Evolutionary conservation across 1,140 invertebrate genomes (phyloP), one percentile per base, ranked within the genome.

Genomic region (Plectus sambesii): DNA sequence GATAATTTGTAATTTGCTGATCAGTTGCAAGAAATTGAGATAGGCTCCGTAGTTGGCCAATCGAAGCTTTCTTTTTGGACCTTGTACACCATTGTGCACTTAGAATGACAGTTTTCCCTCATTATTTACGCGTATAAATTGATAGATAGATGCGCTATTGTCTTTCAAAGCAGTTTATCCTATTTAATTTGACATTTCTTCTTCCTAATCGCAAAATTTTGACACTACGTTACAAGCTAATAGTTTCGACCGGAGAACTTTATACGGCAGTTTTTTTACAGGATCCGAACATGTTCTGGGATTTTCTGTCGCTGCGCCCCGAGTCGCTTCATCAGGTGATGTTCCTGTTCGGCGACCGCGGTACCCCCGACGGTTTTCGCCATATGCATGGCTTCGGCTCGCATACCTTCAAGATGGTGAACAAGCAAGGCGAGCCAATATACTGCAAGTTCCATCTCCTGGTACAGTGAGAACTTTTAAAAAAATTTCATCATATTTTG

Each of bases 341-440:
- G 67, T 82, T 90, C 66, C 68, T 92, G 50, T 92, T 92, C 65
- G 77, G 81, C 22, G 88, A 94, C 72, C 79, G 87, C 60, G 90
- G 89, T 30, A 89, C 84, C 51, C 89, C 90, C 12, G 84, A 90
- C 69, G 86, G 87, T n/a, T 83, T 80, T 24, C 78, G 85, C 48
- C 80, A 84, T 66, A 96, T 96, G 88, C 85, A 96, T 68, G 87
- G 89, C 17, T 94, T 88, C 70, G 87, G 87, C 0, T 88, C 85
- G 2, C 87, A 96, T 70, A 93, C 89, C 2, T 94, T 89, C 68
- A 90, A 92, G 69, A 68, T 93, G 46, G 79, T 93, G 2, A 93
- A 94, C 71, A 76, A 73, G 12, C 73, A 83, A 45, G 79, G 81
- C 2, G 9, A 85, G 47, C 70, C 78, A 12, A 74, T 86, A 38